These are phyloP conservation scores for Tridacna crocea DNA, from an alignment of 2,888 invertebrate species.

Conservation along the genomic window DNA sequence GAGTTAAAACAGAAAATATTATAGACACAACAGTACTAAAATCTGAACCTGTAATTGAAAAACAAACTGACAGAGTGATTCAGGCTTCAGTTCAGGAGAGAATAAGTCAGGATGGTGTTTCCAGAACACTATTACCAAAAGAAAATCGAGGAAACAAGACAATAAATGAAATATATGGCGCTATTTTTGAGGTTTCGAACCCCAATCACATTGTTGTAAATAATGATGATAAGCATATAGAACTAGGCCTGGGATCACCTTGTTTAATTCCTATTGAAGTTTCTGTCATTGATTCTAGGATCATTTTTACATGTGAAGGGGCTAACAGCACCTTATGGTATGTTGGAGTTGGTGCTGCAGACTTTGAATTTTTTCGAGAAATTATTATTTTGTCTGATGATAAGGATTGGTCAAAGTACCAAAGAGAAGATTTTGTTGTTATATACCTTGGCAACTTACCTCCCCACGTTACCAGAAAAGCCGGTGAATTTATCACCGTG, in stretches of 20 bases:
- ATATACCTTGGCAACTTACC: slow-evolving; percentile 52
- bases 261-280: slow-evolving; percentile 43
- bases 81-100: neutral
- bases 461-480: slow-evolving; percentile 28
- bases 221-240: slow-evolving; percentile 39
- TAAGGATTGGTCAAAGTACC: slow-evolving; percentile 32
- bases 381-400: slow-evolving; percentile 32
- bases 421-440: slow-evolving; percentile 47
- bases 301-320: slow-evolving; percentile 35
- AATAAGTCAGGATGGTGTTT: neutral
- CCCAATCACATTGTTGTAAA: slow-evolving; percentile 17
- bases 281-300: slow-evolving; percentile 32
- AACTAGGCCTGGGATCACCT: slow-evolving; percentile 35
- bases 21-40: neutral
- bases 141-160: neutral
- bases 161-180: slow-evolving; percentile 23
- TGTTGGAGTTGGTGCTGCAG: slow-evolving; percentile 42
- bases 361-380: slow-evolving; percentile 38
- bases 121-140: slow-evolving; percentile 7
- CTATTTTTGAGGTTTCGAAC: slow-evolving; percentile 49
- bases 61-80: neutral
- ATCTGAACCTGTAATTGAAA: neutral
- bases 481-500: slow-evolving; percentile 23
- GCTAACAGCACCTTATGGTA: slow-evolving; percentile 35
- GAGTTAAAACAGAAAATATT: neutral